Base-by-base conservation (phyloP, 2,888 invertebrate species). In the Mactromeris polynyma region DNA sequence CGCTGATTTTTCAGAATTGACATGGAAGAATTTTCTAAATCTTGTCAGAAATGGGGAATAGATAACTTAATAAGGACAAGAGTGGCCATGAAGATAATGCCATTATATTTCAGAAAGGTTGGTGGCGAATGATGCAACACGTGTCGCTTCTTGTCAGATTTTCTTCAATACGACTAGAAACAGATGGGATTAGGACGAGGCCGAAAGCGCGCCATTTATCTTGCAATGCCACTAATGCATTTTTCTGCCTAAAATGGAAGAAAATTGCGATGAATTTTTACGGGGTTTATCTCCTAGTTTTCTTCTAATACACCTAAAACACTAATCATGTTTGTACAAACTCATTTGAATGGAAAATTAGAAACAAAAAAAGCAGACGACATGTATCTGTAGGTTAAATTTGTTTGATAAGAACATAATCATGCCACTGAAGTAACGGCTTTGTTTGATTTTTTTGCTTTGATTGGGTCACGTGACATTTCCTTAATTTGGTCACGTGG, bases 41-140 rank as follows among this genome's bases (percentile, higher is more conserved):
- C 36, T 26, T 38, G 64, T 83, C 81, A 64, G 64, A 73, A 83
- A 58, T 31, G 31, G 31, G 42, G 36, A 36, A 33, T 51, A 83
- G 81, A 77, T 90, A 90, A 90, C 83, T 83, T 85, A 85, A 90
- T 90, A 83, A 87, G 83, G 69, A 38, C 40, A 79, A 58, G 80
- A 86, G 33, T 42, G 78, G 36, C 33, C 58, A 33, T 36, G 31
- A n/a, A 26, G 82, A 87, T 87, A 87, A 87, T 64, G 36, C n/a
- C 54, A 73, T 77, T 78, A 26, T 38, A 51, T 38, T 36, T 40
- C 33, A 33, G 36, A 85, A 82, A 46, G 85, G 51, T 88, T 82
- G 84, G 69, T 84, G 36, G 69, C 33, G 88, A 84, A 87, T 90
- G 89, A 88, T 85, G 88, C 88, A 90, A 90, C 88, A 89, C 90